Conservation (phyloP, 1,140 invertebrate genomes). For the Thalassaphorura encarpata region DNA sequence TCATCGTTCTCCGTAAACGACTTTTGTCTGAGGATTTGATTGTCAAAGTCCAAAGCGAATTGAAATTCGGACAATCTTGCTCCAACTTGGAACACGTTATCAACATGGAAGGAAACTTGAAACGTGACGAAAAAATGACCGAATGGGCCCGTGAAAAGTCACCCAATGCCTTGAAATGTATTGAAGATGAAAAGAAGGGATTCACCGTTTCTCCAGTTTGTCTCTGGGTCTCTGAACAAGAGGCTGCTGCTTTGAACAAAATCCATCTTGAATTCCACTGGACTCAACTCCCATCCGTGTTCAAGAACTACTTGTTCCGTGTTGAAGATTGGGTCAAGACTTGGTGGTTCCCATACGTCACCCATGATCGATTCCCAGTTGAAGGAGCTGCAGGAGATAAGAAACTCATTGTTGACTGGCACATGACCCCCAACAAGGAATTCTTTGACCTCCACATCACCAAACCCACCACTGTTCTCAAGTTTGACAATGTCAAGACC, state of each 20-base stretch:
- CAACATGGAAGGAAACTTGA: conserved; percentile 10
- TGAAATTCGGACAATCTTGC: conserved; percentile 20
- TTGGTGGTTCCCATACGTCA: conserved; percentile 4
- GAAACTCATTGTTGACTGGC: background rate
- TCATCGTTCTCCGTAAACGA: conserved; percentile 19
- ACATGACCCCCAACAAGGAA: conserved; percentile 21
- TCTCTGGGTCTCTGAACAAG: conserved; percentile 14
- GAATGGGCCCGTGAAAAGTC: conserved; percentile 26
- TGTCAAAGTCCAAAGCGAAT: conserved; percentile 3
- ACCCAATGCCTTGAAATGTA: conserved; percentile 22
- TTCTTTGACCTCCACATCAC: conserved; percentile 16
- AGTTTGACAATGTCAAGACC: conserved; percentile 18
- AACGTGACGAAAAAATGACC: conserved; percentile 25
- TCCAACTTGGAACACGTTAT: conserved; percentile 12
- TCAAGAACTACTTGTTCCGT: conserved; percentile 10
- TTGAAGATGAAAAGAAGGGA: conserved; percentile 21
- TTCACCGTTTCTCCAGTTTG: conserved; percentile 27
- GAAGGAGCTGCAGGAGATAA: background rate
- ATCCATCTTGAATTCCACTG: conserved; percentile 8
- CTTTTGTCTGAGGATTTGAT: conserved; percentile 16
- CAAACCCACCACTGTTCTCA: conserved; percentile 7
- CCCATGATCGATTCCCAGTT: conserved; percentile 17
- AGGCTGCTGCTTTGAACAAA: conserved; percentile 28
- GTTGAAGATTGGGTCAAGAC: conserved; percentile 9
- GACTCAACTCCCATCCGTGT: conserved; percentile 4